Evolutionary conservation across 2,797 vertebrate genomes (phyloP), one percentile per base, ranked within the genome.

Genomic region (Periparus ater): DNA sequence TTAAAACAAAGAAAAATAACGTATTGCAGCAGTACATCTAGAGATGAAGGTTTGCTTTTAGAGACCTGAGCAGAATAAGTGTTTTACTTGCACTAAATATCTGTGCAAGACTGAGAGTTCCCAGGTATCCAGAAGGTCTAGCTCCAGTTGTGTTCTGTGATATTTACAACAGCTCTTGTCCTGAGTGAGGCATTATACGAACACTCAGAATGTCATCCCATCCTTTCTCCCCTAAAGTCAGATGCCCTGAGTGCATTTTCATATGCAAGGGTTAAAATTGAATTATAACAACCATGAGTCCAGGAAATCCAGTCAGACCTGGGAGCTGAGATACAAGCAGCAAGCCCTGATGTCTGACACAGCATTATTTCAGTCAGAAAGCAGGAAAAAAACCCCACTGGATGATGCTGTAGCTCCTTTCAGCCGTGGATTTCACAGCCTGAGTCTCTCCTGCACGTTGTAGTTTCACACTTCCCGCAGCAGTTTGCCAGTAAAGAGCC

Each of bases 391-490:
- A 55, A 6, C 11, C 23, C 13, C 18, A 12, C 45, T 48, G 54
- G 47, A 11, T 85, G 91, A 91, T 96, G 68, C 83, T 72, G 67
- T 63, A 60, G 89, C 88, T 76, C 76, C 66, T 93, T 74, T 72
- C 83, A 91, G 70, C 73, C 34, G 1, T 22, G 83, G 76, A 85
- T 96, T 96, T 79, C 91, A 86, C 91, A 94, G 89, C 47, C 63
- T 32, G n/a, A 63, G 53, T 54, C 67, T 73, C 55, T 53, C 30
- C 66, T 65, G n/a, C 78, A 34, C 8, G 0, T 51, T 80, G 70
- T 85, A 60, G 76, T 54, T 83, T 50, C 76, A 27, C 74, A 32
- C 55, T 80, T 53, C 32, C 45, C 23, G 6, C 57, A 44, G 63
- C 30, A n/a, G 42, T 91, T 85, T 89, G 65, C 53, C 53, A 53